Evolutionary conservation across 2,113 vertebrate genomes (phyloP).

Genomic region (Macquaria ambigua): DNA sequence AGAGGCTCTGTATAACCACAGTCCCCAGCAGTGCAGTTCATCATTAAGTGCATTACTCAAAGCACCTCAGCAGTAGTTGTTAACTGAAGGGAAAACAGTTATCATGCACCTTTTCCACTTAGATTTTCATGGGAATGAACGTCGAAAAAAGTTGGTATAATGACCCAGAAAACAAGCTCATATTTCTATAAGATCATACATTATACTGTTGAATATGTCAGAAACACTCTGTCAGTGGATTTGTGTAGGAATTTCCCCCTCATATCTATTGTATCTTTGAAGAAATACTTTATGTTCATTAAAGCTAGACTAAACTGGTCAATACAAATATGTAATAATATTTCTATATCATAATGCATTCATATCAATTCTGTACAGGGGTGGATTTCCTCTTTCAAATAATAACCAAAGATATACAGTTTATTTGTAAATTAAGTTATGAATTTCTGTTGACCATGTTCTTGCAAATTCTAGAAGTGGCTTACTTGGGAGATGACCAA

Average conservation of each 20-base stretch:
- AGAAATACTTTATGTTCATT: neutral
- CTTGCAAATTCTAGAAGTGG: neutral
- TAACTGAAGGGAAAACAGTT: conserved; percentile 4
- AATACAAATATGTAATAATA: neutral
- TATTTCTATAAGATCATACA: neutral
- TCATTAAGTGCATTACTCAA: conserved; percentile 38
- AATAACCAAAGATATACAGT: neutral
- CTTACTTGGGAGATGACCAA: conserved; percentile 81
- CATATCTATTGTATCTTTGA: neutral
- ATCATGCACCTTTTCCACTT: neutral
- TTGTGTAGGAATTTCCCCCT: no score
- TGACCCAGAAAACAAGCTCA: neutral
- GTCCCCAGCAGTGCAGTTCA: conserved; percentile 7
- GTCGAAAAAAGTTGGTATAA: neutral
- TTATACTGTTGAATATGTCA: neutral
- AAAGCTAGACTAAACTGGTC: neutral
- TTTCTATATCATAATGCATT: neutral
- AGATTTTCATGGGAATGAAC: neutral
- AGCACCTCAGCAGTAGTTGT: neutral
- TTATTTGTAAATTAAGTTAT: neutral
- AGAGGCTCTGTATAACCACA: conserved; percentile 27
- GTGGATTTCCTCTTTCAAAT: neutral
- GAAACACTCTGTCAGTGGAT: neutral
- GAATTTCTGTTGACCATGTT: neutral
- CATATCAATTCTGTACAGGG: neutral